Evolutionary conservation across 1,140 invertebrate genomes (phyloP).

Genomic region (Drosophila arizonae): DNA sequence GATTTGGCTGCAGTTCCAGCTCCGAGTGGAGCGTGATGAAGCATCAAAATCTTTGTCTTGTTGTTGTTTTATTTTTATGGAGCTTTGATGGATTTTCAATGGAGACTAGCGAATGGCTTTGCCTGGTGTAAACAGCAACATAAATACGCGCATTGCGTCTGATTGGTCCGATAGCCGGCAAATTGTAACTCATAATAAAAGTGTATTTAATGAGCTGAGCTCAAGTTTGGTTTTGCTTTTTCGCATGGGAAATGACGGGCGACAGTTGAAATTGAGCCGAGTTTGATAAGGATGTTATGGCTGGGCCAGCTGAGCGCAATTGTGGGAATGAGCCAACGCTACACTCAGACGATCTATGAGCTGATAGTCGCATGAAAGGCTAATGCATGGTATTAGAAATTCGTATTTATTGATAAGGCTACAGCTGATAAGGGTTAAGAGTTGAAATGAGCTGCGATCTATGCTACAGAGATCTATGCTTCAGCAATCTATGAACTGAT

Average conservation of each 20-base stretch:
- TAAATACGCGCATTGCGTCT: conserved; percentile 53
- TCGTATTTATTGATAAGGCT: too few species aligned
- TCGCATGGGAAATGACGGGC: background rate
- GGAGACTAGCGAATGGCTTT: conserved; percentile 37
- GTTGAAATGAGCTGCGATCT: too few species aligned
- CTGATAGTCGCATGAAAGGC: too few species aligned
- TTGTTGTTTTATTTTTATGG: conserved; percentile 50
- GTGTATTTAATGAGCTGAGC: conserved; percentile 16
- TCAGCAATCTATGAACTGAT: too few species aligned
- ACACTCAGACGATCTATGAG: too few species aligned
- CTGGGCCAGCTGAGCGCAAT: background rate
- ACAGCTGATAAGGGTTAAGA: too few species aligned
- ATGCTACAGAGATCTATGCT: too few species aligned
- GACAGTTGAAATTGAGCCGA: conserved; percentile 1
- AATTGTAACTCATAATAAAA: conserved; percentile 29
- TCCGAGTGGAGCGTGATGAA: conserved; percentile 42
- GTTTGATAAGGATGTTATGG: background rate
- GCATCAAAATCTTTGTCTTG: conserved; percentile 22
- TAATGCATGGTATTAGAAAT: too few species aligned
- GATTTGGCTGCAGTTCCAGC: conserved; percentile 26
- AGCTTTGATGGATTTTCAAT: conserved; percentile 65
- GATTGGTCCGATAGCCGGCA: conserved; percentile 29
- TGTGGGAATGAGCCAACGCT: background rate
- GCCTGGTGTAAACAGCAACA: conserved; percentile 62
- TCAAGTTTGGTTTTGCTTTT: too few species aligned